phyloP scores from a whole-genome alignment of 2,797 vertebrate species.

The Falco columbarius region DNA sequence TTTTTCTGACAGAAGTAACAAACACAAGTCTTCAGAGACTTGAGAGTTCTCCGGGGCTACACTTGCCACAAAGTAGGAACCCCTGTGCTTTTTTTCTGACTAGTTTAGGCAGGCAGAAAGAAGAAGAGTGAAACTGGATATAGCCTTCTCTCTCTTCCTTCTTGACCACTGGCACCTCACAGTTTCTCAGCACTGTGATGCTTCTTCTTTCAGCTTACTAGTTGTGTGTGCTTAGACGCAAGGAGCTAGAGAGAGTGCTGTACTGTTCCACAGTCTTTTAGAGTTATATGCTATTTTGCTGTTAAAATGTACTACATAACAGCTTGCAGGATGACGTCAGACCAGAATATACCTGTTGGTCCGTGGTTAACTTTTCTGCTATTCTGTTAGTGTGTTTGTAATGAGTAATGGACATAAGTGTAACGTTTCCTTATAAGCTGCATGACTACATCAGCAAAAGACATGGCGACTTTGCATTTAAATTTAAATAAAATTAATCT shows the following conservation, averaged over 20 bases:
- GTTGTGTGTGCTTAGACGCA: background rate
- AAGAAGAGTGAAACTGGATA: background rate
- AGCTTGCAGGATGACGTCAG: background rate
- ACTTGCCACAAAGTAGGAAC: background rate
- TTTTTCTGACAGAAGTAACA: background rate
- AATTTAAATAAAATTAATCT: background rate
- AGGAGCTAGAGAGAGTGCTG: background rate
- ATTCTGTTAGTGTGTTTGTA: background rate
- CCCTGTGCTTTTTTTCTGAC: background rate
- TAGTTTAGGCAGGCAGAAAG: background rate
- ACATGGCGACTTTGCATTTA: background rate
- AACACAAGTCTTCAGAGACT: background rate
- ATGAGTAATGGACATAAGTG: background rate
- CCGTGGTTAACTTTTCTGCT: background rate
- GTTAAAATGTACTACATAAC: background rate
- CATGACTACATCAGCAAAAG: background rate
- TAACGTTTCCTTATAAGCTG: background rate
- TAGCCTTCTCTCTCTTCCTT: rapidly evolving
- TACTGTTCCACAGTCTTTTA: background rate
- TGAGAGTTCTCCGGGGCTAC: background rate
- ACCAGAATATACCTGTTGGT: background rate
- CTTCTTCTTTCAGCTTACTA: background rate
- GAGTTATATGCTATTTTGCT: background rate
- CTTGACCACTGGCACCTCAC: background rate
- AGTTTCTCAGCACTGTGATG: background rate